Evolutionary conservation across 2,888 invertebrate genomes (phyloP).

Genomic region (Neoitamus cyanurus): DNA sequence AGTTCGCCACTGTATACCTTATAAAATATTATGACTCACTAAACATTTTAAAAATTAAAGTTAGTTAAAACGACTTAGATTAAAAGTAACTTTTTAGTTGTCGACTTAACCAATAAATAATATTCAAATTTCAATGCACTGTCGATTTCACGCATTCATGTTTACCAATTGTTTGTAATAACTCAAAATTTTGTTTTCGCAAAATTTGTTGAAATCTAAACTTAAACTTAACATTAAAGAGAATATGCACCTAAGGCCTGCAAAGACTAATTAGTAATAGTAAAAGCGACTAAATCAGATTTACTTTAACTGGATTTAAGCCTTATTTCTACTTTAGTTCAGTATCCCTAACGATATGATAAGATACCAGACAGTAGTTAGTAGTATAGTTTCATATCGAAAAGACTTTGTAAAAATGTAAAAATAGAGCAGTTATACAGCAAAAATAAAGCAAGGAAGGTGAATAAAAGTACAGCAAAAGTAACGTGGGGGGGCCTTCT

Average conservation of each 20-base stretch:
- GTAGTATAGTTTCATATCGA: conserved; percentile 15
- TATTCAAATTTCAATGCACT: neutral
- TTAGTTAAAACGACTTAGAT: no score
- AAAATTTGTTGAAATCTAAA: neutral
- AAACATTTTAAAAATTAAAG: no score
- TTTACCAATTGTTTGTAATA: neutral
- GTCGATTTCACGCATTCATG: neutral
- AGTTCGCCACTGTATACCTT: no score
- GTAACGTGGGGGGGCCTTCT: neutral
- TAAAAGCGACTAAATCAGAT: conserved; percentile 1
- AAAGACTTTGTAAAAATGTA: conserved; percentile 37
- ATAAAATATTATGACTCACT: no score
- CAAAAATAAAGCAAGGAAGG: neutral
- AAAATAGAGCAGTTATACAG: conserved; percentile 7
- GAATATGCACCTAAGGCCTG: neutral
- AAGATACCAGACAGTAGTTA: conserved; percentile 31
- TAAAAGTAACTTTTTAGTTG: no score
- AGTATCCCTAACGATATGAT: neutral
- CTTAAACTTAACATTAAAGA: neutral
- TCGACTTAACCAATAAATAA: no score
- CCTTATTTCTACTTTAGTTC: neutral
- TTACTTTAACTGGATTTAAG: neutral
- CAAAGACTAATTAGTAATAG: conserved; percentile 1
- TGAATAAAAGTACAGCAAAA: neutral
- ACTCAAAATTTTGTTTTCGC: neutral